Evolutionary conservation across 2,888 invertebrate genomes (phyloP), one percentile per base, ranked within the genome.

Genomic region (Lithosia quadra): DNA sequence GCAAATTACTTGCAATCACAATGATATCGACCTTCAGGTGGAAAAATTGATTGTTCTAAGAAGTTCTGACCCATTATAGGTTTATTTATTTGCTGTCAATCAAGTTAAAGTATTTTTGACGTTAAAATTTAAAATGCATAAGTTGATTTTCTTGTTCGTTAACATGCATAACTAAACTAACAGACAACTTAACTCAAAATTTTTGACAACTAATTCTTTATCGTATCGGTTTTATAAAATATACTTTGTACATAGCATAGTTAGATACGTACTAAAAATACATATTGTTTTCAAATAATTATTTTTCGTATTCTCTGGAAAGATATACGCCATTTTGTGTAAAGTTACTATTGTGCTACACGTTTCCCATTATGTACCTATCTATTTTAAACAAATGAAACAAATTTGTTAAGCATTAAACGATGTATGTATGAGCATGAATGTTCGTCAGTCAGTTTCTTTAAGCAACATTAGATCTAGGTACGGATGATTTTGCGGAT

Each of bases 111-210:
- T 49, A 11, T 49, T 49, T 49, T 62, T 62, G n/a, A 24, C 10
- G n/a, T 22, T 13, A 22, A 39, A 36, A 60, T 36, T 49, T 57
- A 62, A 21, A 33, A 60, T 11, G 22, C 43, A 11, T 18, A 22
- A 55, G 15, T 56, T n/a, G n/a, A 15, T 9, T 22, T 34, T 18
- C n/a, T 43, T 22, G 33, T 57, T 58, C n/a, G 36, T 70, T 60
- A 68, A 58, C 68, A 63, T 59, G 71, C 69, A 69, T 66, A 55
- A 63, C 79, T 63, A 78, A 55, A 63, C 79, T 63, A 78, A 76
- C 67, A 24, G n/a, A 21, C 34, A 7, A n/a, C n/a, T n/a, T n/a
- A n/a, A n/a, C n/a, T n/a, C n/a, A n/a, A n/a, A n/a, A n/a, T 57
- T 8, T 10, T 15, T 68, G 28, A 43, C 24, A 10, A 43, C 61